Percentiles rank a stretch among this genome's conserved stretches.
Conservation (phyloP, 2,888 invertebrate genomes). For the Silvanus unidentatus region DNA sequence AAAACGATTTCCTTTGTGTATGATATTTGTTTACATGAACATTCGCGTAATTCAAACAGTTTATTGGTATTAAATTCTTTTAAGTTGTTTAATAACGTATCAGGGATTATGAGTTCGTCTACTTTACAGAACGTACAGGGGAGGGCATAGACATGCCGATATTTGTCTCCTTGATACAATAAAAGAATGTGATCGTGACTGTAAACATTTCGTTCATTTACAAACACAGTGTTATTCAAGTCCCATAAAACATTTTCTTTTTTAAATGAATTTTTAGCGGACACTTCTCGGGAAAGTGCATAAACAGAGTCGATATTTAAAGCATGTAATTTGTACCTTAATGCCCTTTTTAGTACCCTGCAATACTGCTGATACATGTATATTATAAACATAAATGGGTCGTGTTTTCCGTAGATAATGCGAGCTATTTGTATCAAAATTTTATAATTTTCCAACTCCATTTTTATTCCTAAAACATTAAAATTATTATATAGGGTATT, state of each 20-base stretch:
- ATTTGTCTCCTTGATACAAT: conserved; percentile 16
- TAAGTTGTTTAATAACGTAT: conserved; percentile 21
- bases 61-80: background rate
- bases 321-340: conserved; percentile 24
- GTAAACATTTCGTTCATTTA: conserved; percentile 26
- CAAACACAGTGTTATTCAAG: conserved; percentile 32
- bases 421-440: conserved; percentile 14
- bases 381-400: conserved; percentile 34
- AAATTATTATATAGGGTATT: no score
- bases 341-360: conserved; percentile 27
- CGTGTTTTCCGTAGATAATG: conserved; percentile 19
- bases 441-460: no score
- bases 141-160: conserved; percentile 21
- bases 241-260: conserved; percentile 24
- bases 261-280: conserved; percentile 25
- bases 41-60: background rate
- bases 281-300: no score
- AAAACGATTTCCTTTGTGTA: conserved; percentile 39
- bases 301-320: no score
- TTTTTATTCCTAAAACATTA: no score
- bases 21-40: conserved; percentile 17
- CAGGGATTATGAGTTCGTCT: conserved; percentile 17
- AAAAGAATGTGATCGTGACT: conserved; percentile 20
- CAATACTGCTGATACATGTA: conserved; percentile 39
- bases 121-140: conserved; percentile 11